Percentiles rank a stretch among this genome's conserved stretches.
phyloP scores from a whole-genome alignment of 2,888 invertebrate genomes.

The Bimastos eiseni region DNA sequence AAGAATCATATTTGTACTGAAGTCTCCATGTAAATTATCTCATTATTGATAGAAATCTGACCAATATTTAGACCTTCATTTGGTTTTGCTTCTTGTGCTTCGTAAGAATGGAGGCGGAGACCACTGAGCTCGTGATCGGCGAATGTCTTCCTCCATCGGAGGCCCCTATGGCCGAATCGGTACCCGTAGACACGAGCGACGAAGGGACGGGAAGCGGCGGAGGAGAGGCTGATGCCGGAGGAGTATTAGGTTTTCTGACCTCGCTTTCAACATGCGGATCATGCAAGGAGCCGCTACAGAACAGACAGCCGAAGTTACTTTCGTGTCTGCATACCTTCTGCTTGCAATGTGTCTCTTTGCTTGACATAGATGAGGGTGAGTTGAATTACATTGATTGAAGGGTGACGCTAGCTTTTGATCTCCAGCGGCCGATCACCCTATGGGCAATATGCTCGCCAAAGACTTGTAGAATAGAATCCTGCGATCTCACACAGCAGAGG shows the following conservation, averaged over 20 bases:
- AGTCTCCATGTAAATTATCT: neutral
- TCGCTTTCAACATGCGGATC: constrained; percentile 38
- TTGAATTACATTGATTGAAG: neutral
- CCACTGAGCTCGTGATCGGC: constrained; percentile 22
- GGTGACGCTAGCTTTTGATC: neutral
- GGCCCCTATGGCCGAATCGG: neutral
- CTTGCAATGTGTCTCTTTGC: constrained; percentile 70
- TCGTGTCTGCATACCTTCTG: constrained; percentile 88
- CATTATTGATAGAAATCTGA: neutral
- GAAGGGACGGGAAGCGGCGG: neutral
- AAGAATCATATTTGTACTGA: neutral
- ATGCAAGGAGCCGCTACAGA: constrained; percentile 44
- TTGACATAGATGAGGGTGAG: constrained; percentile 35
- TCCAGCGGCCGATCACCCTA: too few relatives aligned
- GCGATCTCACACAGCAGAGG: too few relatives aligned
- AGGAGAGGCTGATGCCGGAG: constrained; percentile 2
- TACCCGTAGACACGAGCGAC: constrained; percentile 25
- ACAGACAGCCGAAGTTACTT: constrained; percentile 75
- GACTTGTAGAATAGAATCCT: too few relatives aligned
- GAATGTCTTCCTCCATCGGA: constrained; percentile 24
- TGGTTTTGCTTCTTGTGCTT: neutral
- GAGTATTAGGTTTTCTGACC: constrained; percentile 23
- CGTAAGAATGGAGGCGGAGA: constrained; percentile 30
- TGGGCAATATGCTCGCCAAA: too few relatives aligned
- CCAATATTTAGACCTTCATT: neutral